Conservation (phyloP, 2,113 vertebrate species). For the Rhegmatorhina hoffmannsi region DNA sequence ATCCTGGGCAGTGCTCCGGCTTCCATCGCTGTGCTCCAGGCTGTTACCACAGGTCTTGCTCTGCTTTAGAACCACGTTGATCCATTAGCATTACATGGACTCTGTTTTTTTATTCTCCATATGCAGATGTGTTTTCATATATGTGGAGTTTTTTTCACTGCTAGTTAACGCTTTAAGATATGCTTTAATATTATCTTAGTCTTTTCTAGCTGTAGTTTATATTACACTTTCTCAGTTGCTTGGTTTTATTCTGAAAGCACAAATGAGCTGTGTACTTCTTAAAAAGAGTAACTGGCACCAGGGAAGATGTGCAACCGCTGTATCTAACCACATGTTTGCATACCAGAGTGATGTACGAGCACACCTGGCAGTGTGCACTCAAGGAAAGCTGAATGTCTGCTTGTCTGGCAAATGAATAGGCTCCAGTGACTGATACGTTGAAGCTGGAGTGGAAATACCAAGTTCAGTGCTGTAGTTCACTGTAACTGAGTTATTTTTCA, state of each 20-base stretch:
- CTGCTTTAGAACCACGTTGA: background rate
- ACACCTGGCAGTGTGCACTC: constrained; percentile 3
- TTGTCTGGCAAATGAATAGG: background rate
- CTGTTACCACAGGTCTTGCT: background rate
- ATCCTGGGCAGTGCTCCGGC: background rate
- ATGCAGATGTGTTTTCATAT: background rate
- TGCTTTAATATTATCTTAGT: fast-evolving
- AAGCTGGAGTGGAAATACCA: background rate
- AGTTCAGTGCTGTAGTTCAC: background rate
- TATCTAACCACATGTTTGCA: constrained; percentile 41
- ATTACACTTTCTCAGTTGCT: background rate
- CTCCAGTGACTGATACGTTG: background rate
- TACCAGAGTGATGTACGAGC: background rate
- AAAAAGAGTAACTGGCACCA: background rate
- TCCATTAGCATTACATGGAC: background rate
- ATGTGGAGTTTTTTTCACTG: background rate
- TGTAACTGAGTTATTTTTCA: background rate
- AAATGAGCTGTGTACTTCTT: background rate
- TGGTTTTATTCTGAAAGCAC: background rate
- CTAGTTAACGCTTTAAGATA: fast-evolving
- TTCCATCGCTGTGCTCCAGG: background rate
- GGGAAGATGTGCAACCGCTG: background rate
- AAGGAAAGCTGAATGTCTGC: background rate
- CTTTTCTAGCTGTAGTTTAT: background rate
- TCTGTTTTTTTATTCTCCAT: background rate